phyloP scores from a whole-genome alignment of 2,797 vertebrate species.

The Malacoraja senta region DNA sequence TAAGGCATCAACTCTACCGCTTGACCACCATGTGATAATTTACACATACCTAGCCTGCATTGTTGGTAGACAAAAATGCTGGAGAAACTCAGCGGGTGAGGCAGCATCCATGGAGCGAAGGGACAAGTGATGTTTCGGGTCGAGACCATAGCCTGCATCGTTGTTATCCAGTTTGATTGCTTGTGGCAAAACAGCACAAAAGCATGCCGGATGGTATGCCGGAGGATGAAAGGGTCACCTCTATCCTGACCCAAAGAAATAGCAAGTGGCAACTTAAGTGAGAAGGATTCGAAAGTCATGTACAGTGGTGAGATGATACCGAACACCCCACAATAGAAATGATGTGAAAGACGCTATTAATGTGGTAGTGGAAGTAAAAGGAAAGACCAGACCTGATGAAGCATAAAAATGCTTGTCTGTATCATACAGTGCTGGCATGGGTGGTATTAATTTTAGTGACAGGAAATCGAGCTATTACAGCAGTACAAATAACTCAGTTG shows the following conservation, averaged over 20 bases:
- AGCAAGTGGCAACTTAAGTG: constrained; percentile 11
- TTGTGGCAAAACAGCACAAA: not conserved
- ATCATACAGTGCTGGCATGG: not conserved
- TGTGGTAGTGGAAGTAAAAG: constrained; percentile 18
- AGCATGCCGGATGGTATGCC: not conserved
- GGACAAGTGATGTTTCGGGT: no score
- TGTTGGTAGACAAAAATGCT: no score
- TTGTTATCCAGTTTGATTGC: not conserved
- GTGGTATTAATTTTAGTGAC: not conserved
- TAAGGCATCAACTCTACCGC: no score
- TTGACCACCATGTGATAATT: not conserved
- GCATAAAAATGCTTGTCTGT: not conserved
- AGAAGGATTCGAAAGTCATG: constrained; percentile 1
- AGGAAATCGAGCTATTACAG: not conserved
- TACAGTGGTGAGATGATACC: not conserved
- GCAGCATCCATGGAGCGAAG: no score
- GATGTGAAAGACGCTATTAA: constrained; percentile 1
- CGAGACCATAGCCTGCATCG: no score
- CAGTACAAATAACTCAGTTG: not conserved
- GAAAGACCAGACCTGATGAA: constrained; percentile 5
- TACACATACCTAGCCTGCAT: not conserved
- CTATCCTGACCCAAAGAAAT: not conserved
- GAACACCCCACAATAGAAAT: not conserved
- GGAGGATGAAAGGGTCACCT: not conserved
- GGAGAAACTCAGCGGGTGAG: no score